Base-by-base conservation (phyloP, 2,888 invertebrate species). In the Drepanosiphum platanoidis region DNA sequence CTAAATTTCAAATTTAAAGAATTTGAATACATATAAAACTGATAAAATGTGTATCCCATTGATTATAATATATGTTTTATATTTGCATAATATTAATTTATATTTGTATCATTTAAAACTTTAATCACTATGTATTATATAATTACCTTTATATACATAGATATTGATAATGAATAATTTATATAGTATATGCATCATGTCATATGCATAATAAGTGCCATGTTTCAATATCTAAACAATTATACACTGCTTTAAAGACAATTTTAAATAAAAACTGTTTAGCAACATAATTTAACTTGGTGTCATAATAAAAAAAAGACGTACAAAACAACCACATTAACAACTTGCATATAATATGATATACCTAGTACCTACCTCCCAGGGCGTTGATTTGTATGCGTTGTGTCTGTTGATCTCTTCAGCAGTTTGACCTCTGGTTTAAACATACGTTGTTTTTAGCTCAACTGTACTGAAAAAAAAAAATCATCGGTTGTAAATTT, bases 341-440 rank as follows among this genome's bases (percentile, higher is more conserved):
- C 64, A 61, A 61, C 42, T 42, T 32, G 46, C n/a, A 42, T 61
- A 18, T 4, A 3, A 3, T 34, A 68, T 68, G 18, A 34, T 68
- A 42, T 58, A 36, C 58, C n/a, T 32, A 64, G 27, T 66, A 30
- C n/a, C n/a, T 79, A 71, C 78, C 78, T 79, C 78, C 78, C 66
- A 78, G 66, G 32, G 66, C 66, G 78, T 79, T 34, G 68, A 68
- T 46, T 80, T 46, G 46, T 80, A 46, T 15, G 68, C 61, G 61
- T 82, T 30, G 72, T 72, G 11, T 46, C 30, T 61, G 72, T 30
- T 61, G 15, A 42, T 42, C 22, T 32, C 64, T 32, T n/a, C n/a
- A n/a, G 72, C 52, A 52, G 22, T 72, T 64, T 61, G 82, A 82
- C 72, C 72, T 82, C 64, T 74, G 61, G 3, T 68, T 11, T 42